Base-by-base conservation (phyloP, 2,113 vertebrate species). In the Prionailurus bengalensis region DNA sequence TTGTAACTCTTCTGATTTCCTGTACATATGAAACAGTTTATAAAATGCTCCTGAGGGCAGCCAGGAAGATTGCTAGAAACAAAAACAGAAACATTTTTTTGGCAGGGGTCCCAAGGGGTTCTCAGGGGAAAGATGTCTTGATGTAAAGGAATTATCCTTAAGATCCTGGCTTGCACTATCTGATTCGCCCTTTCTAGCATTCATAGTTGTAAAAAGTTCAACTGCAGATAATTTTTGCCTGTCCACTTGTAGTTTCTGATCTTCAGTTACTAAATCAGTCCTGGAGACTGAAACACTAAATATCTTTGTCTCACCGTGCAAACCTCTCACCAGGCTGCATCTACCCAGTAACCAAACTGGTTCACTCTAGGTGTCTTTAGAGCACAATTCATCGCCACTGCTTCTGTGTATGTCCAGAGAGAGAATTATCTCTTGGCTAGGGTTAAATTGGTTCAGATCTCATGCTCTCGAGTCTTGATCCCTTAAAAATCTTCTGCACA, bases 11-110 rank as follows among this genome's bases (percentile, higher is more conserved):
- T 96, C 21, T 55, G 33, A 90, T 79, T 93, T 90, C 48, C 78
- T 79, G 90, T 71, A 74, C 58, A 84, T 92, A 89, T 94, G 95
- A 97, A 87, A 71, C 11, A 87, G 16, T 93, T 84, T 95, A 96
- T 74, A 81, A 94, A 94, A 89, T 93, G 42, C 70, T 74, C 45
- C 88, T 96, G 48, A 95, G 48, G 39, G 16, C 29, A 80, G 27
- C n/a, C 27, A 76, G 63, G 17, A 88, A 61, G 61, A 58, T 66
- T 94, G 61, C n/a, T 48, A 8, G 45, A 45, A 70, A 66, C 31
- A 23, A 79, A 89, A 95, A 92, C 16, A 55, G 15, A 19, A 68
- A 1, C 65, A 55, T 85, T 96, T 96, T 92, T 92, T 19, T 42
- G 48, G 58, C 74, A 55, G 7, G 36, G 33, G 39, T 65, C 85